phyloP scores from a whole-genome alignment of 2,113 vertebrate genomes.

The Heptranchias perlo region DNA sequence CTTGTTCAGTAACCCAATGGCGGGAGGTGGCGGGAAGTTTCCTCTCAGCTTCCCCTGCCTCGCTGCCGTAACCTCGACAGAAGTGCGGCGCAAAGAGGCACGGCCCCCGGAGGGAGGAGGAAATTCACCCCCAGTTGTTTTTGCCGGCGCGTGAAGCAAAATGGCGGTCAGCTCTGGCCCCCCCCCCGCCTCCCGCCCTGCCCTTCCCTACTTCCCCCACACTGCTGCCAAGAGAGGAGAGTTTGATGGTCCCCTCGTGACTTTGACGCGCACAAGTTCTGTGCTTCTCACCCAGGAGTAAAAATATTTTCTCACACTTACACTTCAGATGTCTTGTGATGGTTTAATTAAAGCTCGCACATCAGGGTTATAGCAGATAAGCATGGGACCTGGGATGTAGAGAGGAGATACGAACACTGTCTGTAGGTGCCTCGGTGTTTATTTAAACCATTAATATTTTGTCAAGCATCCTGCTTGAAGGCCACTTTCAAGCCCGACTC shows the following conservation, averaged over 20 bases:
- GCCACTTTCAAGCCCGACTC: background rate
- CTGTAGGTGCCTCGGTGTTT: background rate
- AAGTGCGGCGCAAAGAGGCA: too few relatives aligned
- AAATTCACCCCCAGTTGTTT: too few relatives aligned
- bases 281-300: background rate
- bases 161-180: too few relatives aligned
- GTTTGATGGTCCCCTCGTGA: background rate
- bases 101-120: too few relatives aligned
- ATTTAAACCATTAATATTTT: background rate
- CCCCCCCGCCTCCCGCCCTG: too few relatives aligned
- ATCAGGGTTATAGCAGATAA: background rate
- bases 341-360: background rate
- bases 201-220: too few relatives aligned
- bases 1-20: too few relatives aligned
- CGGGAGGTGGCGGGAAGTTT: too few relatives aligned
- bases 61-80: too few relatives aligned
- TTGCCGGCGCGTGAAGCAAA: too few relatives aligned
- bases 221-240: background rate
- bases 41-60: too few relatives aligned
- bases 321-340: background rate
- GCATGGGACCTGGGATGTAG: background rate
- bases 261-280: background rate
- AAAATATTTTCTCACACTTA: background rate
- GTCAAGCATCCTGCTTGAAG: background rate
- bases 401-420: background rate